Conservation (phyloP, 2,797 vertebrate species). For the Rhinophrynus dorsalis region DNA sequence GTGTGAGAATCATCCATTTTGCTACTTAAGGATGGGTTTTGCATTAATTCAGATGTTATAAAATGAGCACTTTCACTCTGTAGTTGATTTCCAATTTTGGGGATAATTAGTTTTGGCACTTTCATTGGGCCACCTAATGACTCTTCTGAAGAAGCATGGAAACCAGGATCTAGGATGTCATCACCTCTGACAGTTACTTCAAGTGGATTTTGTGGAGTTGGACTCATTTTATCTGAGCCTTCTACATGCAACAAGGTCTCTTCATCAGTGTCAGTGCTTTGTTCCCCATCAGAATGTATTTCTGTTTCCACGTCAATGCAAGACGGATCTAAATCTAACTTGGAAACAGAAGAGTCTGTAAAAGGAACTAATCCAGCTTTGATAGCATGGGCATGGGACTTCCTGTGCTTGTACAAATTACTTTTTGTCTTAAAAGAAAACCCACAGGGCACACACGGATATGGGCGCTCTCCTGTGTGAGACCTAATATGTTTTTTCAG, state of each 20-base stretch:
- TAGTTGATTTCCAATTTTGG: conserved; percentile 83
- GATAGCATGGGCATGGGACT: conserved; percentile 97
- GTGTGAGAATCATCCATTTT: conserved; percentile 87
- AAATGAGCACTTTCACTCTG: conserved; percentile 82
- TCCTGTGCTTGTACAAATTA: conserved; percentile 98
- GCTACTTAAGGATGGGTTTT: conserved; percentile 70
- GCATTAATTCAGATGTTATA: conserved; percentile 79
- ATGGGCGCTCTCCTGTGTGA: conserved; percentile 94
- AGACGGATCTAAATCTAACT: conserved; percentile 84
- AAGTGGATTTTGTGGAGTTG: conserved; percentile 67
- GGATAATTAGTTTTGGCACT: conserved; percentile 96
- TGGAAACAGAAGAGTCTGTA: conserved; percentile 86
- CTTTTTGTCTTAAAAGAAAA: conserved; percentile 99
- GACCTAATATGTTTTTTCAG: conserved; percentile 98
- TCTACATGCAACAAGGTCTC: conserved; percentile 80
- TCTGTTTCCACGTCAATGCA: conserved; percentile 88
- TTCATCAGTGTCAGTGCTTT: conserved; percentile 97
- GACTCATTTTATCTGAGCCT: conserved; percentile 82
- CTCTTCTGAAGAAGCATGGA: conserved; percentile 80
- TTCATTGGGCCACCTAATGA: conserved; percentile 84
- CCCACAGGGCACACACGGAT: conserved; percentile 93
- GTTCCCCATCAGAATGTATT: conserved; percentile 93
- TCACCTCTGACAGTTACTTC: conserved; percentile 62
- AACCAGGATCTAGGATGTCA: conserved; percentile 42
- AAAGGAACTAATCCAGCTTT: conserved; percentile 95